Conservation (phyloP, 1,140 invertebrate genomes). For the Drosophila ercepeae region DNA sequence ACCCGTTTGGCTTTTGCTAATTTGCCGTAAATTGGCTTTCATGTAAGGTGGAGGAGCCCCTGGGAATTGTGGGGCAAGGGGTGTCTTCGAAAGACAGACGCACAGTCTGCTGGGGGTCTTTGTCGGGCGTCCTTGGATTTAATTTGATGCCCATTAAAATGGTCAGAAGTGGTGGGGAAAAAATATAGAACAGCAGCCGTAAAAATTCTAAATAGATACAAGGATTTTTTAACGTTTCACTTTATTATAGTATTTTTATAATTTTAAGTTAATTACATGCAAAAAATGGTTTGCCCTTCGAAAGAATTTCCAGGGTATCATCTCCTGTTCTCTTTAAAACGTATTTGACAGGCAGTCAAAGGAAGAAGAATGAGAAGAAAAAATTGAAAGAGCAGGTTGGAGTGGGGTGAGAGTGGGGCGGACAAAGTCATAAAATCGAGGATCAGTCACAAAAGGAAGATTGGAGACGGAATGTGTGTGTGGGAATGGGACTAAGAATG, state of each 20-base stretch:
- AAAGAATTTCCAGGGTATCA: neutral
- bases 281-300: too few species aligned
- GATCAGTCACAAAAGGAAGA: constrained; percentile 73
- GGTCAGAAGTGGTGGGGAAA: neutral
- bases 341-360: constrained; percentile 18
- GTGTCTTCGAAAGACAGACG: constrained; percentile 40
- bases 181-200: neutral
- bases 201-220: neutral
- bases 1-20: constrained; percentile 72
- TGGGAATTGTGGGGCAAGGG: neutral
- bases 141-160: constrained; percentile 60
- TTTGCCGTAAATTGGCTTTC: constrained; percentile 71
- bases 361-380: constrained; percentile 5
- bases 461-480: constrained; percentile 23
- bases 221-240: too few species aligned
- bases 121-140: constrained; percentile 77
- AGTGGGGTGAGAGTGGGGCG: constrained; percentile 1
- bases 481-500: neutral
- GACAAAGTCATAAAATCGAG: constrained; percentile 58
- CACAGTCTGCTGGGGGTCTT: constrained; percentile 70
- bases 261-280: neutral
- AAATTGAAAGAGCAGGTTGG: neutral
- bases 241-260: neutral
- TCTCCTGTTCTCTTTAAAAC: neutral
- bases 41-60: constrained; percentile 47